A percentile compares a stretch with the other conserved stretches of the same genome.
Evolutionary conservation across 2,797 vertebrate genomes (phyloP).

Genomic region (Sandelia bainsii): DNA sequence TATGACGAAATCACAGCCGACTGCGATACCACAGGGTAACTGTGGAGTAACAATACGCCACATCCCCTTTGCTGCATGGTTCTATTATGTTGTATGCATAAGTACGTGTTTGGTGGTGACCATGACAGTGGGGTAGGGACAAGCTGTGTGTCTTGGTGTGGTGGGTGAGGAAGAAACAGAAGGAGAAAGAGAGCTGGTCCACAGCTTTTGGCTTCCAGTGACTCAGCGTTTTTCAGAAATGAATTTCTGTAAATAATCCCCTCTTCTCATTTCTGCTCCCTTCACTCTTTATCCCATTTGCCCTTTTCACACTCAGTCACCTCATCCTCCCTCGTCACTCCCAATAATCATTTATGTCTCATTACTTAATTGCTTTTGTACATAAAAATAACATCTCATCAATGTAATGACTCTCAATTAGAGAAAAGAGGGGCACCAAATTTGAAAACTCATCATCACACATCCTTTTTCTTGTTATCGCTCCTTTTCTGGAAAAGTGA

Average conservation of each 20-base stretch:
- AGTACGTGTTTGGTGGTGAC: slow-evolving; percentile 44
- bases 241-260: slow-evolving; percentile 78
- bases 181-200: slow-evolving; percentile 56
- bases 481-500: slow-evolving; percentile 37
- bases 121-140: slow-evolving; percentile 40
- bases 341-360: slow-evolving; percentile 70
- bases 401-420: slow-evolving; percentile 70
- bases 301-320: slow-evolving; percentile 52
- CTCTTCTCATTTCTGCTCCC: slow-evolving; percentile 56
- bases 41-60: slow-evolving; percentile 46
- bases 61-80: slow-evolving; percentile 44
- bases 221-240: slow-evolving; percentile 76
- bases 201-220: slow-evolving; percentile 67
- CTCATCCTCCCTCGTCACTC: slow-evolving; percentile 28
- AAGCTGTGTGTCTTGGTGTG: slow-evolving; percentile 61
- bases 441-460: slow-evolving; percentile 63
- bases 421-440: slow-evolving; percentile 48
- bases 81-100: slow-evolving; percentile 21
- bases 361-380: slow-evolving; percentile 79
- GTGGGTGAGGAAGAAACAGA: slow-evolving; percentile 58
- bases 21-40: slow-evolving; percentile 22
- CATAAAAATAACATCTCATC: slow-evolving; percentile 76
- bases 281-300: slow-evolving; percentile 62
- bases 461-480: slow-evolving; percentile 41
- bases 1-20: slow-evolving; percentile 43